Evolutionary conservation across 2,888 invertebrate species (phyloP).

Genomic region (Hypena proboscidalis): DNA sequence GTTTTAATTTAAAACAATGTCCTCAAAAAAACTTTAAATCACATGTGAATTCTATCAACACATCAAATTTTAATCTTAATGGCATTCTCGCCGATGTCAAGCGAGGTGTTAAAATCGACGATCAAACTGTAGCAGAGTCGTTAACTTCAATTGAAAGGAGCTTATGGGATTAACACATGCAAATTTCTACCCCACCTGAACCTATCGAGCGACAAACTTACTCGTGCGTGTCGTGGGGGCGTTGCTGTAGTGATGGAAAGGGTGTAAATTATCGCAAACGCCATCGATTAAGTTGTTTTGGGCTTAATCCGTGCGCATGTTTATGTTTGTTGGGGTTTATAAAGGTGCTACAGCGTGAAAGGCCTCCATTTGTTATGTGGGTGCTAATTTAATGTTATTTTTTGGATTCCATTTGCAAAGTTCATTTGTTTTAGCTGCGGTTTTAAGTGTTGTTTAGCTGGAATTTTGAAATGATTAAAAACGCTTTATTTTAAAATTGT

Average conservation of each 20-base stretch:
- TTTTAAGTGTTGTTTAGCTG: no score
- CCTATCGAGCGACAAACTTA: no score
- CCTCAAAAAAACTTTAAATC: constrained; percentile 20
- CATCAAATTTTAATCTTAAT: constrained; percentile 42
- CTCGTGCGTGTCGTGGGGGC: no score
- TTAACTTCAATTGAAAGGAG: constrained; percentile 48
- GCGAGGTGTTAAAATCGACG: constrained; percentile 30
- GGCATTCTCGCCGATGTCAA: constrained; percentile 32
- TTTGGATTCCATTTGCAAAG: neutral
- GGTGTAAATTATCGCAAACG: no score
- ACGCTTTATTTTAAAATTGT: no score
- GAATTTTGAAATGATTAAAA: no score
- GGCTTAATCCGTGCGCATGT: no score
- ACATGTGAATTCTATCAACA: constrained; percentile 31
- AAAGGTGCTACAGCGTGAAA: constrained; percentile 27
- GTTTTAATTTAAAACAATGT: constrained; percentile 6
- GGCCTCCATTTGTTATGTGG: constrained; percentile 19
- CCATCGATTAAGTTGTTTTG: no score
- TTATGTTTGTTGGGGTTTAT: no score
- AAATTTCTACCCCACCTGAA: constrained; percentile 41
- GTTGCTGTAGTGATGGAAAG: no score
- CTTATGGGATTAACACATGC: constrained; percentile 48
- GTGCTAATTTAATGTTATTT: neutral
- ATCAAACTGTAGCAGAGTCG: constrained; percentile 42
- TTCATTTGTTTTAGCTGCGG: no score